These are phyloP conservation scores for Cheilosia pagana DNA, from an alignment of 2,888 invertebrate genomes.

Conservation along the genomic window DNA sequence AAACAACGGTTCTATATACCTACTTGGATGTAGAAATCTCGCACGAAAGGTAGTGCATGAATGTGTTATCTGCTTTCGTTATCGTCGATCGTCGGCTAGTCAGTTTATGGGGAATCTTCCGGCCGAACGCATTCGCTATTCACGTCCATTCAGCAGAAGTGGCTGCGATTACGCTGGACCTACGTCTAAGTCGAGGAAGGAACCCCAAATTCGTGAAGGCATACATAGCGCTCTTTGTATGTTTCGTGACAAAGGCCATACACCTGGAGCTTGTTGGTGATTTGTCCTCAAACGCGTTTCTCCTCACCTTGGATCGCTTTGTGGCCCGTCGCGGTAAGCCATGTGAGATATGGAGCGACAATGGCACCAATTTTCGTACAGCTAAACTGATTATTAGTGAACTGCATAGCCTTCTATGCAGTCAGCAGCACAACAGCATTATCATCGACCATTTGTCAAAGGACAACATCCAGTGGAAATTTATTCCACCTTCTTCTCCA, in stretches of 20 bases:
- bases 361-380: constrained; percentile 66
- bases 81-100: constrained; percentile 11
- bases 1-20: constrained; percentile 31
- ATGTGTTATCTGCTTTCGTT: constrained; percentile 15
- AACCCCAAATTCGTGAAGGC: constrained; percentile 48
- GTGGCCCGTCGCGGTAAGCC: constrained; percentile 52
- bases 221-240: constrained; percentile 56
- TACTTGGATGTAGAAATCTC: constrained; percentile 31
- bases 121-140: constrained; percentile 44
- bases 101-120: constrained; percentile 54
- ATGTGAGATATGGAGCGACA: constrained; percentile 54
- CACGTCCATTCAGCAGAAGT: constrained; percentile 42
- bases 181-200: constrained; percentile 33
- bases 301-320: constrained; percentile 55
- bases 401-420: neutral
- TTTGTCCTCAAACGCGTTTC: constrained; percentile 45
- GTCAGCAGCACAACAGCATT: constrained; percentile 38
- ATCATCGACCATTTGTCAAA: constrained; percentile 37
- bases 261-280: constrained; percentile 51
- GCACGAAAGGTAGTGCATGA: too few relatives aligned
- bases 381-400: neutral
- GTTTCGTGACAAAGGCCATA: constrained; percentile 53
- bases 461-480: constrained; percentile 58
- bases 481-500: constrained; percentile 49
- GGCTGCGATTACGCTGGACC: constrained; percentile 51